Conservation (phyloP, 2,888 invertebrate genomes). For the Microchrysa polita region DNA sequence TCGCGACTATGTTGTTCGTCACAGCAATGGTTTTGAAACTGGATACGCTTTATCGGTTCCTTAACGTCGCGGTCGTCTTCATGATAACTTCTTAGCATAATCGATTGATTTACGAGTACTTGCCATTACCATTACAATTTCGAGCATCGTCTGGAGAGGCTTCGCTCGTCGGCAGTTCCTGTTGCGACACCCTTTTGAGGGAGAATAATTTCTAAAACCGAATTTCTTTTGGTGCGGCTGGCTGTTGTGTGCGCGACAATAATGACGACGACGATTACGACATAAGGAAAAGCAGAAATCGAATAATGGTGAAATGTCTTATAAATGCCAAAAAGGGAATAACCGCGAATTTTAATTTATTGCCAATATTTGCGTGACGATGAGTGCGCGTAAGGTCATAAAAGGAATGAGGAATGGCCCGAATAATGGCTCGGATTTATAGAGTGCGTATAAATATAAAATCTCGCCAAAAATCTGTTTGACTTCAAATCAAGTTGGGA, state of each 20-base stretch:
- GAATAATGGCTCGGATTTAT: too few relatives aligned
- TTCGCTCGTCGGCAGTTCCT: conserved; percentile 1
- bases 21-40: background rate
- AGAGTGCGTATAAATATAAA: too few relatives aligned
- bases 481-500: too few relatives aligned
- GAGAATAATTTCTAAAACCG: background rate
- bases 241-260: conserved; percentile 4
- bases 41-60: conserved; percentile 31
- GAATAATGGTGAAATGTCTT: conserved; percentile 16
- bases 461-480: too few relatives aligned
- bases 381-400: background rate
- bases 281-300: conserved; percentile 13
- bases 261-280: conserved; percentile 8
- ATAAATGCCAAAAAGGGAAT: conserved; percentile 21
- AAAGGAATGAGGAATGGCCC: too few relatives aligned
- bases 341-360: conserved; percentile 44
- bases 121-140: conserved; percentile 26
- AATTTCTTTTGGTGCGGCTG: background rate
- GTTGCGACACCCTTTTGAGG: background rate
- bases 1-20: too few relatives aligned
- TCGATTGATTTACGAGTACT: conserved; percentile 30
- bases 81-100: conserved; percentile 43
- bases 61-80: conserved; percentile 14
- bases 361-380: conserved; percentile 28
- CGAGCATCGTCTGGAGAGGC: conserved; percentile 5